Evolutionary conservation across 2,113 vertebrate species (phyloP), one percentile per base, ranked within the genome.

Genomic region (Zootoca vivipara): DNA sequence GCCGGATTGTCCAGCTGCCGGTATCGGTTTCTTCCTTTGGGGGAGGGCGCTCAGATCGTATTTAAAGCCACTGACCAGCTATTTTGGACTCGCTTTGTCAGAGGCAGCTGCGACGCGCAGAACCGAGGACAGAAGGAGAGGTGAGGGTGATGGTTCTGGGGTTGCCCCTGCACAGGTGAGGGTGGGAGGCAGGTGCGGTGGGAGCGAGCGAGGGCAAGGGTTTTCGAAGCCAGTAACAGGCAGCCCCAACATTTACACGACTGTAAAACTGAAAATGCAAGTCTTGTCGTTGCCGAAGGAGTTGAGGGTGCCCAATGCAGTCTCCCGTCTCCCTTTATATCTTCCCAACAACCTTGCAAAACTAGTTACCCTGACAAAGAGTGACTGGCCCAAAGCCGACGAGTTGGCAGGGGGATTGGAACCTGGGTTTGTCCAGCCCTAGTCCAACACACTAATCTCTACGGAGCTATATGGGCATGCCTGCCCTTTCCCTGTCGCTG

Each of bases 11-110:
- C 93, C 92, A 79, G 92, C 88, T 73, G 85, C n/a, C 69, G 88
- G 93, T 65, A 93, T 94, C 86, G 5, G 92, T 92, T 94, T 92
- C 93, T 91, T 92, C 93, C 91, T 85, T 4, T 20, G 56, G 88
- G 93, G 91, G 74, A 69, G 93, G 95, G 4, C n/a, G 85, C 75
- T 83, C 87, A 87, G 83, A 88, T 90, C 72, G 87, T 95, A 95
- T 94, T 95, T 95, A 95, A 92, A 58, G 0, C 85, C 90, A 52
- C 88, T 0, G 0, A 5, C 10, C 0, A 1, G 38, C 40, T 82
- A 13, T 33, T 46, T 74, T 9, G 0, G 20, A 78, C n/a, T 12
- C 70, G 86, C 16, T 79, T 9, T 40, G 73, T 56, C 15, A n/a
- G 83, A 85, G 58, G 28, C 4, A 70, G 38, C 65, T 20, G 81